Evolutionary conservation across 2,113 vertebrate species (phyloP).

Genomic region (Sinocyclocheilus grahami): DNA sequence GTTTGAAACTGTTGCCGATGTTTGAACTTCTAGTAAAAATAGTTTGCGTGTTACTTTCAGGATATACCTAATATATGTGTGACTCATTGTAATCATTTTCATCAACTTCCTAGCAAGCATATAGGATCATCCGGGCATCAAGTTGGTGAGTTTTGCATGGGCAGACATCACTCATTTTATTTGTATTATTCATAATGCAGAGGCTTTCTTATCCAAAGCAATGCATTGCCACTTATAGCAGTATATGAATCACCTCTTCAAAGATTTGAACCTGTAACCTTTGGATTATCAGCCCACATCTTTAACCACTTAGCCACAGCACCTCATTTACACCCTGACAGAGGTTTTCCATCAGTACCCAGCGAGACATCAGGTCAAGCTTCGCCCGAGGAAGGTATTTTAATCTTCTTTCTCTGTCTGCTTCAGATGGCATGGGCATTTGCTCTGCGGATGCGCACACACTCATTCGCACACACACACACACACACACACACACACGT

Average conservation of each 20-base stretch:
- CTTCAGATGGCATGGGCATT: constrained; percentile 29
- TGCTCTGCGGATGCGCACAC: not conserved
- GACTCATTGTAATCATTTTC: not conserved
- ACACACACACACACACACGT: not conserved
- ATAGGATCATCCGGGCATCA: not conserved
- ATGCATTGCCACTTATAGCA: not conserved
- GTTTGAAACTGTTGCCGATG: not conserved
- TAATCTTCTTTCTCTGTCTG: constrained; percentile 54
- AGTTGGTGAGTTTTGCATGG: not conserved
- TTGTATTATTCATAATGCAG: not conserved
- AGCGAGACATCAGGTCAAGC: constrained; percentile 59
- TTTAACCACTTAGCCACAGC: not conserved
- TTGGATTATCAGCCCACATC: not conserved
- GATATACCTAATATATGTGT: not conserved
- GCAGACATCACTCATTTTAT: not conserved
- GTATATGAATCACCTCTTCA: not conserved
- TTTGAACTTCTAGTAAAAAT: not conserved
- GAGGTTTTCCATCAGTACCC: constrained; percentile 14
- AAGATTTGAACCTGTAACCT: not conserved
- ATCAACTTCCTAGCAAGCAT: not conserved
- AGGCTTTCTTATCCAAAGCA: not conserved
- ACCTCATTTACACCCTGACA: not conserved
- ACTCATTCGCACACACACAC: not conserved
- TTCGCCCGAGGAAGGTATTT: constrained; percentile 66
- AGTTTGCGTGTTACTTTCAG: not conserved